A percentile compares a stretch with the other conserved stretches of the same genome.
These are phyloP conservation scores for Cassiopea andromeda DNA, from an alignment of 30 jellyfish, hydroid and myxozoan species.

Conservation along the genomic window DNA sequence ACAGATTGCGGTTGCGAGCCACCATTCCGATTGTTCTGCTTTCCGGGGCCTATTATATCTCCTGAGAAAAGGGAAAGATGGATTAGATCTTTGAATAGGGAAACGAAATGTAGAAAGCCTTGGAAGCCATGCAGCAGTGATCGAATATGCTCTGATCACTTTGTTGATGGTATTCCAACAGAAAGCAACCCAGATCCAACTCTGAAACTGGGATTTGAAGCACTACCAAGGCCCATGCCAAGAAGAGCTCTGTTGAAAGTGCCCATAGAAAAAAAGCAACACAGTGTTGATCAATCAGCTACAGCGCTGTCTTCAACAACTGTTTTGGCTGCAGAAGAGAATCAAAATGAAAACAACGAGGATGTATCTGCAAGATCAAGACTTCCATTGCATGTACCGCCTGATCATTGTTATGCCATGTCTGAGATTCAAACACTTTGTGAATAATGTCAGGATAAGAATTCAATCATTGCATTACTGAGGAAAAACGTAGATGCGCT, in stretches of 20 bases:
- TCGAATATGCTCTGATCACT: constrained; percentile 15
- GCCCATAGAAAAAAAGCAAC: background rate
- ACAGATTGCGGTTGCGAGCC: constrained; percentile 3
- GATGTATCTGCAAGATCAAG: background rate
- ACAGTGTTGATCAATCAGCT: no score
- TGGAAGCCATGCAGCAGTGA: constrained; percentile 52
- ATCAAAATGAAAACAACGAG: background rate
- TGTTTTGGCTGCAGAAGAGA: background rate
- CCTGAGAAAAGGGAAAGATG: background rate
- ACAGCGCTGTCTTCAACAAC: no score
- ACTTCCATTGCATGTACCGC: background rate
- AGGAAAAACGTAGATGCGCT: background rate
- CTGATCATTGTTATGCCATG: background rate
- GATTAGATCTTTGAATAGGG: background rate
- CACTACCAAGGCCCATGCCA: background rate
- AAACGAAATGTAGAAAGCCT: background rate
- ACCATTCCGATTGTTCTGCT: constrained; percentile 4
- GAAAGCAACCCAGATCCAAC: constrained; percentile 13
- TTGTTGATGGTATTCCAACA: constrained; percentile 11
- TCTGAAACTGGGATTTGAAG: constrained; percentile 16
- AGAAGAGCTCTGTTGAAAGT: constrained; percentile 4
- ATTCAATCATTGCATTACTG: background rate
- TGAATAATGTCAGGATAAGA: background rate
- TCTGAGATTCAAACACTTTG: background rate
- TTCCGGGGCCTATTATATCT: background rate